Percentiles rank a stretch among this genome's conserved stretches.
Evolutionary conservation across 1,140 invertebrate genomes (phyloP).

Genomic region (Drosophila obscura): DNA sequence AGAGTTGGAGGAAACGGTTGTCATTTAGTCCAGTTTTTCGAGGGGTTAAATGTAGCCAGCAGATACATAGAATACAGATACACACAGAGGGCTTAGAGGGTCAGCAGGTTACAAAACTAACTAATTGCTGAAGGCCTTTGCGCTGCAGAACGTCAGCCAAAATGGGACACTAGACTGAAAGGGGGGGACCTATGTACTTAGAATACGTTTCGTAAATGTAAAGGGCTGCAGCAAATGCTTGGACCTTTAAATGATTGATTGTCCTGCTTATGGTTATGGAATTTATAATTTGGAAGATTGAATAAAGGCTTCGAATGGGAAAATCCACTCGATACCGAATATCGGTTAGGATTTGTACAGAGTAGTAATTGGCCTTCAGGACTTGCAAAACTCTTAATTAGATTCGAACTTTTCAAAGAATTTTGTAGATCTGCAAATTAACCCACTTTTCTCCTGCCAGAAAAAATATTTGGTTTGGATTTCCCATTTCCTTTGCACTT

Average conservation of each 20-base stretch:
- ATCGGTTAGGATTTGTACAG: too few species aligned
- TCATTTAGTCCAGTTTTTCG: slow-evolving; percentile 50
- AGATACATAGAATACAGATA: slow-evolving; percentile 2
- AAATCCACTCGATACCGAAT: too few species aligned
- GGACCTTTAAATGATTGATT: too few species aligned
- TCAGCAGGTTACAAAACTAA: slow-evolving; percentile 73
- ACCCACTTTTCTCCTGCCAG: not conserved
- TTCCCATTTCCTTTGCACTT: slow-evolving; percentile 43
- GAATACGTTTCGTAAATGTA: not conserved
- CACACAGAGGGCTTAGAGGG: slow-evolving; percentile 61
- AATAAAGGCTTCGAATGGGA: too few species aligned
- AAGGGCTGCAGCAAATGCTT: too few species aligned
- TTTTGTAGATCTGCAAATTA: too few species aligned
- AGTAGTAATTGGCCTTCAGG: too few species aligned
- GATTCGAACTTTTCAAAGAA: too few species aligned
- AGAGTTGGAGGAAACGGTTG: slow-evolving; percentile 59
- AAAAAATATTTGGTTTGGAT: slow-evolving; percentile 7
- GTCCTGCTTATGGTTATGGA: too few species aligned
- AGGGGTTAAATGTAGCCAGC: slow-evolving; percentile 63
- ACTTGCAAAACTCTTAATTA: too few species aligned
- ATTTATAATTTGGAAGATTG: too few species aligned
- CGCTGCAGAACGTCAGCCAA: slow-evolving; percentile 33
- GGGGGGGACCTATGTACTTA: too few species aligned
- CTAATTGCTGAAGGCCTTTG: slow-evolving; percentile 51
- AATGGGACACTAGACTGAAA: slow-evolving; percentile 33